phyloP scores from a whole-genome alignment of 2,888 invertebrate species.

The Trachelus iudaicus region DNA sequence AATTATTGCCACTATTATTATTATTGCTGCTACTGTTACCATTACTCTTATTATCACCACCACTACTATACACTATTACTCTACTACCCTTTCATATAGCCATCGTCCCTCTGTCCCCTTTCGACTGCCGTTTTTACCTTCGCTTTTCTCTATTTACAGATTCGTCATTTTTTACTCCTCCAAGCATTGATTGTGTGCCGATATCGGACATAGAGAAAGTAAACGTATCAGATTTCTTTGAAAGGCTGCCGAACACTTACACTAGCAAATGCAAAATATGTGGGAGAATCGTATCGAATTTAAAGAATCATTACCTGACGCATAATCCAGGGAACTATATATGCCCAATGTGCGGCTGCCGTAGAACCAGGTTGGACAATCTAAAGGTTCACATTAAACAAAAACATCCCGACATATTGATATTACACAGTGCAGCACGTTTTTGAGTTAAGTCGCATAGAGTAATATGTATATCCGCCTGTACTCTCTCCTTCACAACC shows the following conservation, averaged over 20 bases:
- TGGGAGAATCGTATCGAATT: slow-evolving; percentile 58
- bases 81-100: slow-evolving; percentile 12
- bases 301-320: slow-evolving; percentile 55
- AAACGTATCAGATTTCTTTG: slow-evolving; percentile 49
- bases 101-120: slow-evolving; percentile 22
- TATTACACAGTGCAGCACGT: slow-evolving; percentile 19
- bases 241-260: slow-evolving; percentile 46
- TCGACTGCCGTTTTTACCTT: slow-evolving; percentile 23
- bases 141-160: slow-evolving; percentile 54
- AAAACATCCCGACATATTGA: slow-evolving; percentile 49
- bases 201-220: slow-evolving; percentile 45
- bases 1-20: not conserved
- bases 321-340: slow-evolving; percentile 57
- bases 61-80: not conserved
- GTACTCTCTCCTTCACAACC: not conserved
- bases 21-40: not conserved
- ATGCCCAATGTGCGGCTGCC: slow-evolving; percentile 57
- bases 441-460: slow-evolving; percentile 14
- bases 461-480: not conserved
- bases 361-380: slow-evolving; percentile 53
- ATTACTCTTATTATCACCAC: not conserved
- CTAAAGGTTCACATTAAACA: slow-evolving; percentile 54
- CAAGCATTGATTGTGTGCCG: slow-evolving; percentile 48
- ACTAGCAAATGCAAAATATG: slow-evolving; percentile 57
- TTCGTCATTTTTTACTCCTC: slow-evolving; percentile 51